phyloP scores from a whole-genome alignment of 2,888 invertebrate genomes.

The Kryphioiulus occultus region DNA sequence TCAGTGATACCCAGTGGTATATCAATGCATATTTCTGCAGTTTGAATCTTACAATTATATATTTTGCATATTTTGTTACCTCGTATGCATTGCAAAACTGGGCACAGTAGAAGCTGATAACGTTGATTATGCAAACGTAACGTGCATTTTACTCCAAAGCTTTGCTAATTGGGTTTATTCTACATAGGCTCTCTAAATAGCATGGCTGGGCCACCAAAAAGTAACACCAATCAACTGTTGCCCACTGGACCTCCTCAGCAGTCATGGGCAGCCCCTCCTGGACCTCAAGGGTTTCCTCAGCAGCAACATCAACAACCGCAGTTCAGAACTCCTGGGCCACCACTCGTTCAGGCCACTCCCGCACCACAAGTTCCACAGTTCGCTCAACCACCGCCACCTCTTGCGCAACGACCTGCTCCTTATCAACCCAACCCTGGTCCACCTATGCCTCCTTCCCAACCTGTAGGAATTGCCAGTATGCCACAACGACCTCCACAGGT shows the following conservation, averaged over 20 bases:
- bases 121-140: too few species aligned
- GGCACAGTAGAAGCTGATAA: too few species aligned
- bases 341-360: background rate
- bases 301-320: slow-evolving; percentile 33
- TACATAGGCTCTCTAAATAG: background rate
- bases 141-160: background rate
- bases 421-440: background rate
- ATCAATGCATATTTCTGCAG: too few species aligned
- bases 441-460: background rate
- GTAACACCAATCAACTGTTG: background rate
- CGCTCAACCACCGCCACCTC: slow-evolving; percentile 54
- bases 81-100: too few species aligned
- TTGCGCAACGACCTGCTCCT: slow-evolving; percentile 53
- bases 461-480: background rate
- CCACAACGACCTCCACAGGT: background rate
- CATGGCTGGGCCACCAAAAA: background rate
- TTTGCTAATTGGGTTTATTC: background rate
- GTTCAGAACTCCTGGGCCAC: background rate
- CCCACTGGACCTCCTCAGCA: slow-evolving; percentile 3
- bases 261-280: background rate
- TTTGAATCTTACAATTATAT: too few species aligned
- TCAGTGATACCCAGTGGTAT: too few species aligned
- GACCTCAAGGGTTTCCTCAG: background rate
- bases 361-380: background rate
- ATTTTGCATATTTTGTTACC: too few species aligned